Conservation (phyloP, 2,797 vertebrate genomes). For the Chlorospingus flavigularis region DNA sequence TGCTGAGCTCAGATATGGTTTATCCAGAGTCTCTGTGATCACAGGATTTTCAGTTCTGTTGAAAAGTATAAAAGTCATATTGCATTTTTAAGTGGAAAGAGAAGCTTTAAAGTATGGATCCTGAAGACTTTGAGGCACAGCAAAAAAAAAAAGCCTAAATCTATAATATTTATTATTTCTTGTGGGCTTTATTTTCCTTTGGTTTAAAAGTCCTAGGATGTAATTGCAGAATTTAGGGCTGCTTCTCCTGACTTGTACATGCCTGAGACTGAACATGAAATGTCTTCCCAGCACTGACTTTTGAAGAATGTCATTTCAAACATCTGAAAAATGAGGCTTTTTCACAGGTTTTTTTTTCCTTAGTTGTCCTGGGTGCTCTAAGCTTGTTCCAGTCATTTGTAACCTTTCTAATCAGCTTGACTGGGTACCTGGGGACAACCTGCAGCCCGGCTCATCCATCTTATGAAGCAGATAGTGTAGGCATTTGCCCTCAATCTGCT, state of each 20-base stretch:
- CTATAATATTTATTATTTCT: background rate
- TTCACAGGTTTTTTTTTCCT: background rate
- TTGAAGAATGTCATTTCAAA: background rate
- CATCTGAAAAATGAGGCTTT: background rate
- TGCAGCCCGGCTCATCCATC: background rate
- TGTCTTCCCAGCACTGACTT: background rate
- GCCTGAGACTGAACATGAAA: background rate
- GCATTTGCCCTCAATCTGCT: background rate
- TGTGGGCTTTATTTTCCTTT: background rate
- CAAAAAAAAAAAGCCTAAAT: background rate
- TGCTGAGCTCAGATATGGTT: background rate
- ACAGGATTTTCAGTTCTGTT: background rate
- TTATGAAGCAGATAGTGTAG: background rate
- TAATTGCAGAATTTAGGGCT: background rate
- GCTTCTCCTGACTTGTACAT: background rate
- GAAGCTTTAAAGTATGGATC: background rate
- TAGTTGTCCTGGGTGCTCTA: background rate
- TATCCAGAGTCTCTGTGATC: background rate
- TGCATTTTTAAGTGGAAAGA: background rate
- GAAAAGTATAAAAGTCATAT: background rate
- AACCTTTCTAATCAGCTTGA: background rate
- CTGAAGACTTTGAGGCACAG: background rate
- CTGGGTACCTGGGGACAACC: background rate
- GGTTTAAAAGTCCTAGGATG: background rate
- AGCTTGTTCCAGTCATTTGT: constrained; percentile 12